These are phyloP conservation scores for Leucophenga maculata DNA, from an alignment of 2,888 invertebrate genomes.

Conservation along the genomic window DNA sequence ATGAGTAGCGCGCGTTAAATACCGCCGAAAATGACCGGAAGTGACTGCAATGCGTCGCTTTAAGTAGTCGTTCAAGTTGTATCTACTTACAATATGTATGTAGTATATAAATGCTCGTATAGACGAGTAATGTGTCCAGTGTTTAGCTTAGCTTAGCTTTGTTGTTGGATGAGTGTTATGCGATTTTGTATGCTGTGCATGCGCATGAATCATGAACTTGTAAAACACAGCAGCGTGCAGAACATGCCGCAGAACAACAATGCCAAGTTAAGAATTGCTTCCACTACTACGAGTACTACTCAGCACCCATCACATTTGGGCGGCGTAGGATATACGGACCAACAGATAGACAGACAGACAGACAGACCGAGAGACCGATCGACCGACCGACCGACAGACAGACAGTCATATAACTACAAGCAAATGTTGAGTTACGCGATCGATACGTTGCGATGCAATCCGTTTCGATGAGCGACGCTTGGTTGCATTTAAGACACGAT, in stretches of 20 bases:
- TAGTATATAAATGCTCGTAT: slow-evolving; percentile 21
- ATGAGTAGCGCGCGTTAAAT: slow-evolving; percentile 8
- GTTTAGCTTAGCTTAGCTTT: no score
- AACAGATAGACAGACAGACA: no score
- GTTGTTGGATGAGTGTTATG: background rate
- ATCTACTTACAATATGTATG: slow-evolving; percentile 35
- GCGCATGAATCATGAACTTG: slow-evolving; percentile 34
- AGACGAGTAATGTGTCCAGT: background rate
- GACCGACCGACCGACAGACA: no score
- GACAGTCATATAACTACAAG: background rate
- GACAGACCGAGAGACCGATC: background rate
- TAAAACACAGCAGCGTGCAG: slow-evolving; percentile 26
- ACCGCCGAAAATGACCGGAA: slow-evolving; percentile 16
- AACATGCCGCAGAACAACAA: slow-evolving; percentile 23
- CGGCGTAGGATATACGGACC: background rate
- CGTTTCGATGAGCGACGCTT: slow-evolving; percentile 35
- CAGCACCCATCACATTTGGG: no score
- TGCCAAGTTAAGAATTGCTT: background rate
- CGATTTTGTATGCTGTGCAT: slow-evolving; percentile 30
- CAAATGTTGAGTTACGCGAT: slow-evolving; percentile 22
- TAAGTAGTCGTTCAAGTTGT: slow-evolving; percentile 34
- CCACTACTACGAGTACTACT: no score
- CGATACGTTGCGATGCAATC: slow-evolving; percentile 24
- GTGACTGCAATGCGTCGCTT: background rate
- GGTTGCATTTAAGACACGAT: slow-evolving; percentile 56